Evolutionary conservation across 2,113 vertebrate species (phyloP).

Genomic region (Poecilia latipinna): DNA sequence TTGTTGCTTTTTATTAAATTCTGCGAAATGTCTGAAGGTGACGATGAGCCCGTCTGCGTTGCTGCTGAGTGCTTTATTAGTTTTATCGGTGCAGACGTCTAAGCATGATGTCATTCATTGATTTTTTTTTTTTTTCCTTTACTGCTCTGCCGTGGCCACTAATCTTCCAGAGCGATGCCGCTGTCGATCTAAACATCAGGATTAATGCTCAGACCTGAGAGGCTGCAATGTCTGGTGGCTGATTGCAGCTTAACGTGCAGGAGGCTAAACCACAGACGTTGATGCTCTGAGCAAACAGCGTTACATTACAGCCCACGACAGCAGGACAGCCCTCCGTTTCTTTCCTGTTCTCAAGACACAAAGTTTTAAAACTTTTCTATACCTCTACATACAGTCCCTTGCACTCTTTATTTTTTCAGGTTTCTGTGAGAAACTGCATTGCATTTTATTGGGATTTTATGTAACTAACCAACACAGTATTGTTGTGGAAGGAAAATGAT

Average conservation of each 20-base stretch:
- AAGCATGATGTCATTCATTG: constrained; percentile 67
- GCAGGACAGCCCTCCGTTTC: not conserved
- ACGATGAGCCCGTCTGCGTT: constrained; percentile 1
- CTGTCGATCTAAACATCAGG: constrained; percentile 48
- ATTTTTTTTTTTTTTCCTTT: constrained; percentile 40
- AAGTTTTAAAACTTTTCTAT: not conserved
- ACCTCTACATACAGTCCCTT: not conserved
- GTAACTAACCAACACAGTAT: not conserved
- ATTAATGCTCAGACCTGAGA: constrained; percentile 44
- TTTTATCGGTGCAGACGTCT: constrained; percentile 27
- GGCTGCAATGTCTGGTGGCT: constrained; percentile 36
- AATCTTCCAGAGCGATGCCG: constrained; percentile 58
- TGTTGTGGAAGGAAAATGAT: not conserved
- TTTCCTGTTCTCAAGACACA: not conserved
- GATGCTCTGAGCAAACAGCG: not conserved
- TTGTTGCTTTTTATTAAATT: not conserved
- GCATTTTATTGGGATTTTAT: not conserved
- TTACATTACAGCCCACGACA: not conserved
- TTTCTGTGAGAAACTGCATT: not conserved
- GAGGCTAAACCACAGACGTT: constrained; percentile 9
- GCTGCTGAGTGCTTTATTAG: constrained; percentile 11
- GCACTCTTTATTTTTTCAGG: not conserved
- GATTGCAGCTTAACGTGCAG: constrained; percentile 39
- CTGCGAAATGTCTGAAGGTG: too few species aligned
- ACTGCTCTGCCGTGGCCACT: constrained; percentile 34